Evolutionary conservation across 2,113 vertebrate genomes (phyloP), one percentile per base, ranked within the genome.

Genomic region (Dicaeum eximium): DNA sequence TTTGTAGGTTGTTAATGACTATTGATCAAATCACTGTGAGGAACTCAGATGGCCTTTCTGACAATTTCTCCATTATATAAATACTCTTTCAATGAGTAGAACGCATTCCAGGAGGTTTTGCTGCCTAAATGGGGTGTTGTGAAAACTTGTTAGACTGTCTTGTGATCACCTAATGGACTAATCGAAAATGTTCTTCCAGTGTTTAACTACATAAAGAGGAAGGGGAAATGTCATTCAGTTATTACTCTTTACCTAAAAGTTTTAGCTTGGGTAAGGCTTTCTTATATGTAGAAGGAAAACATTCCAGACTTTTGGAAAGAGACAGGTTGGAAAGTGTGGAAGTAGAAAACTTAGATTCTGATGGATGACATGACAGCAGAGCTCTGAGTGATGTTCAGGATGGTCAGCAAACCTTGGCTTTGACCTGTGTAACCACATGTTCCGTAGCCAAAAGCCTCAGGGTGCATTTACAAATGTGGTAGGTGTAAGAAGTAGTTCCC

Each of bases 391-490:
- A 44, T 1, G 4, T 65, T 80, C 5, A 20, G 48, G 23, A 23
- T 60, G 48, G 20, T 74, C 11, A 19, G 38, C 42, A 69, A 50
- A 38, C 33, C 44, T 80, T 77, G 72, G 8, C 72, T 69, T 72
- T 72, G 58, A 51, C 21, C 33, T 35, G 8, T 0, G 0, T 42
- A 50, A 25, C 60, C 11, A 1, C 9, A 1, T 15, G 7, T 44
- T 88, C n/a, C 0, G 0, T 23, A 50, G 48, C 58, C 37, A 50
- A 3, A 25, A 53, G 57, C n/a, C 42, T 69, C 18, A 9, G 28
- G 58, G 28, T 38, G 35, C 7, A 3, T 60, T 90, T 2, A 10
- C 6, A 1, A 40, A 72, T 33, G 44, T 64, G 44, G 35, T 25
- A 62, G 38, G 20, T 58, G 7, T 10, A 58, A 67, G 33, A 23